Evolutionary conservation across 2,797 vertebrate species (phyloP).

Genomic region (Poecilia wingei): DNA sequence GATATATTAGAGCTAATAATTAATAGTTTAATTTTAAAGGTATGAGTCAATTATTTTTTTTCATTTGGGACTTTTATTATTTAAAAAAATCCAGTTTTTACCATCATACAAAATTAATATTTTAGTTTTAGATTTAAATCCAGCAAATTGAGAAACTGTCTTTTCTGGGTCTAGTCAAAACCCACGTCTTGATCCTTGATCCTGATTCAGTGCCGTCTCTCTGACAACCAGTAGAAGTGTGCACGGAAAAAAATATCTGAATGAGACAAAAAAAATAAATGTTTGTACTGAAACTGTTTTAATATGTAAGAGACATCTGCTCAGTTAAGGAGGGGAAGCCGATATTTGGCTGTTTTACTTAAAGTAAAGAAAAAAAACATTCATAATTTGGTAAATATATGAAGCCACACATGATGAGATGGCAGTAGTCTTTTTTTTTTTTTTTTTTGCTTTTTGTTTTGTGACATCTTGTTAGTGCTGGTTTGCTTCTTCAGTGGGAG

Average conservation of each 20-base stretch:
- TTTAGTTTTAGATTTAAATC: neutral
- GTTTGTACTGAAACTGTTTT: neutral
- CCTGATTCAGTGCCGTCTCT: neutral
- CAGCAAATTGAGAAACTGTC: neutral
- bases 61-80: neutral
- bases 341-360: neutral
- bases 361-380: neutral
- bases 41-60: neutral
- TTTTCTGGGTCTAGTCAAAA: neutral
- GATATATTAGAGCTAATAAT: neutral
- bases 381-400: neutral
- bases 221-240: neutral
- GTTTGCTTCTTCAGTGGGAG: constrained; percentile 24
- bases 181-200: neutral
- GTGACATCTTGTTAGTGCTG: constrained; percentile 46
- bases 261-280: neutral
- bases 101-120: neutral
- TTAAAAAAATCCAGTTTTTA: neutral
- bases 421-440: constrained; percentile 5
- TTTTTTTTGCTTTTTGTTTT: neutral
- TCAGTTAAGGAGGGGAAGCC: neutral
- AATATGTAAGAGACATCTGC: neutral
- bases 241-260: neutral
- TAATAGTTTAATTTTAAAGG: neutral
- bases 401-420: neutral